These are phyloP conservation scores for Erinaceus europaeus DNA, from an alignment of 2,113 vertebrate species.

Conservation along the genomic window DNA sequence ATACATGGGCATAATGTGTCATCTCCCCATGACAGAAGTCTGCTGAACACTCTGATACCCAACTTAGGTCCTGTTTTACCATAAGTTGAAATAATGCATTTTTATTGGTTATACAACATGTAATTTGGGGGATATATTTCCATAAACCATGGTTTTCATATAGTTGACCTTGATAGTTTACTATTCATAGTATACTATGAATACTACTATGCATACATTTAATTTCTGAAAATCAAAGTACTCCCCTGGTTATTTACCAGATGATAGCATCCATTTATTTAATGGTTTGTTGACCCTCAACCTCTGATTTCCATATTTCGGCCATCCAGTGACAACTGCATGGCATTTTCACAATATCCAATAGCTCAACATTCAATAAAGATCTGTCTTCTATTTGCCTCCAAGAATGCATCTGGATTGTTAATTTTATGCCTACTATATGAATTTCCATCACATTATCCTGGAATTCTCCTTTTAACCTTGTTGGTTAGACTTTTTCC, in stretches of 20 bases:
- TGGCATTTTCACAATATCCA: slow-evolving; percentile 33
- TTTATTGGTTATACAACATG: too few species aligned
- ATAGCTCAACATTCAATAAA: neutral
- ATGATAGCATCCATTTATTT: neutral
- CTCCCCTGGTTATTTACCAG: neutral
- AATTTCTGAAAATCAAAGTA: slow-evolving; percentile 12
- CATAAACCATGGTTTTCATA: too few species aligned
- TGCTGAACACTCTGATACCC: too few species aligned
- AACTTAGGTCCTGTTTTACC: too few species aligned
- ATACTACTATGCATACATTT: neutral
- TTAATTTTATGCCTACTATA: slow-evolving; percentile 15
- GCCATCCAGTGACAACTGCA: neutral
- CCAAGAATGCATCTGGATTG: neutral
- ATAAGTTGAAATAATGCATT: too few species aligned
- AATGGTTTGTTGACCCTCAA: slow-evolving; percentile 17
- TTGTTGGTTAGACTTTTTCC: neutral
- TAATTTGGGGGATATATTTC: too few species aligned
- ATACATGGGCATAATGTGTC: too few species aligned
- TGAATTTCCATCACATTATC: neutral
- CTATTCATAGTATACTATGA: neutral
- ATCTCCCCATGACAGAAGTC: too few species aligned
- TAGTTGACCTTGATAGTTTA: neutral
- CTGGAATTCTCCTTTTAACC: neutral
- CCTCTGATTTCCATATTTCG: slow-evolving; percentile 40
- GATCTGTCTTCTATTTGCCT: neutral